phyloP scores from a whole-genome alignment of 2,888 invertebrate genomes.

The Digitonthophagus gazella region DNA sequence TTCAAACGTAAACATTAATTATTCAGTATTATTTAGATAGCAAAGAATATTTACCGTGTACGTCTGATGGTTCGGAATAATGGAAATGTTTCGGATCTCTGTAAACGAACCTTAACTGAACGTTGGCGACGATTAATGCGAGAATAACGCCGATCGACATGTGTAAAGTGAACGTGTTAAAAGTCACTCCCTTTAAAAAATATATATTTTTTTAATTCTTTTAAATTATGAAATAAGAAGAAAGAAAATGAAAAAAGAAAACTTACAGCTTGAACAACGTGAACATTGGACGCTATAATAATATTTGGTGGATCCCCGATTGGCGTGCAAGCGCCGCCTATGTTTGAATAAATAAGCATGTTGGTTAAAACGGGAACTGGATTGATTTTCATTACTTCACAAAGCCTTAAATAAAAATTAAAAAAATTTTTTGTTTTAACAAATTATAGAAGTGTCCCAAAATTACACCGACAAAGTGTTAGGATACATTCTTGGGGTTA shows the following conservation, averaged over 20 bases:
- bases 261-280: constrained; percentile 66
- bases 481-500: too few relatives aligned
- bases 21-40: too few relatives aligned
- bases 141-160: constrained; percentile 75
- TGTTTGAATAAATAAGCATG: constrained; percentile 85
- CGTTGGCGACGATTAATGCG: constrained; percentile 65
- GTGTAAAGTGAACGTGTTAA: constrained; percentile 76
- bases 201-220: constrained; percentile 21
- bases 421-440: too few relatives aligned
- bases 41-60: constrained; percentile 58
- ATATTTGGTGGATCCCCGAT: constrained; percentile 93
- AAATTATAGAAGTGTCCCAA: too few relatives aligned
- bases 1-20: too few relatives aligned
- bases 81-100: constrained; percentile 67
- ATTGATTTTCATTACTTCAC: constrained; percentile 85
- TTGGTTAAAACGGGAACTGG: constrained; percentile 84
- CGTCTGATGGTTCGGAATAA: constrained; percentile 71
- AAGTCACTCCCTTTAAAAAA: constrained; percentile 70
- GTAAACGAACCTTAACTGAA: constrained; percentile 71
- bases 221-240: too few relatives aligned
- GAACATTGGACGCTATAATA: constrained; percentile 77
- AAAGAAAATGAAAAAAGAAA: constrained; percentile 11
- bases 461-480: too few relatives aligned
- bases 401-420: constrained; percentile 65
- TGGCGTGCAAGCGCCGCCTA: constrained; percentile 86